phyloP scores from a whole-genome alignment of 2,113 vertebrate species.

The Periophthalmodon schlosseri region DNA sequence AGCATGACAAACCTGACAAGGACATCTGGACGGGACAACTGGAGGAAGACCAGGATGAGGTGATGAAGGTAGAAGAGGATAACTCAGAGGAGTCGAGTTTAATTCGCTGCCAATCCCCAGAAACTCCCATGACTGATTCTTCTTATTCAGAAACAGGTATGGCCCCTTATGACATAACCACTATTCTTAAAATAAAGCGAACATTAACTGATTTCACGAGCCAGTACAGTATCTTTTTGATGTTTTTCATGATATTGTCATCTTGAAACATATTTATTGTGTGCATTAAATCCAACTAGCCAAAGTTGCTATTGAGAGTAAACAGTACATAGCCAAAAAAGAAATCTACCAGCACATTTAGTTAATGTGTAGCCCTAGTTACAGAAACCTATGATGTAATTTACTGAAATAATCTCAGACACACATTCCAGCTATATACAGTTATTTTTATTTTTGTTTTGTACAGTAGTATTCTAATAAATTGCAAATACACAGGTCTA shows the following conservation, averaged over 20 bases:
- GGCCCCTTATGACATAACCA: neutral
- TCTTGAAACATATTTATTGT: too few relatives aligned
- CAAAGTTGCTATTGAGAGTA: neutral
- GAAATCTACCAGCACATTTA: neutral
- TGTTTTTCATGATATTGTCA: neutral
- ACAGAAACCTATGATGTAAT: neutral
- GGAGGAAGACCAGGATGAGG: slow-evolving; percentile 62
- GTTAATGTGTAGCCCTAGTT: neutral
- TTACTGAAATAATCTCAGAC: neutral
- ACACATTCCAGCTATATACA: neutral
- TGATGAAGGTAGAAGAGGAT: slow-evolving; percentile 64
- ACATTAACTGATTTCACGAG: neutral
- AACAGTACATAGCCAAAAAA: neutral
- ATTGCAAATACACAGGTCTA: too few relatives aligned
- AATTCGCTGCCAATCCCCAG: slow-evolving; percentile 65
- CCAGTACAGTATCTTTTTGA: neutral
- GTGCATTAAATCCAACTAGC: neutral
- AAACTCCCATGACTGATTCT: slow-evolving; percentile 69
- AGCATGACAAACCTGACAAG: slow-evolving; percentile 15
- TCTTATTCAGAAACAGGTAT: slow-evolving; percentile 74
- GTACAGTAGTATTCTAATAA: neutral
- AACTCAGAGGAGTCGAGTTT: slow-evolving; percentile 59
- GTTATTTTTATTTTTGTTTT: neutral
- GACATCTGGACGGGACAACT: slow-evolving; percentile 18
- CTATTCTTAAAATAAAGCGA: neutral